Evolutionary conservation across 2,113 vertebrate species (phyloP), one percentile per base, ranked within the genome.

Genomic region (Hydrolagus affinis): DNA sequence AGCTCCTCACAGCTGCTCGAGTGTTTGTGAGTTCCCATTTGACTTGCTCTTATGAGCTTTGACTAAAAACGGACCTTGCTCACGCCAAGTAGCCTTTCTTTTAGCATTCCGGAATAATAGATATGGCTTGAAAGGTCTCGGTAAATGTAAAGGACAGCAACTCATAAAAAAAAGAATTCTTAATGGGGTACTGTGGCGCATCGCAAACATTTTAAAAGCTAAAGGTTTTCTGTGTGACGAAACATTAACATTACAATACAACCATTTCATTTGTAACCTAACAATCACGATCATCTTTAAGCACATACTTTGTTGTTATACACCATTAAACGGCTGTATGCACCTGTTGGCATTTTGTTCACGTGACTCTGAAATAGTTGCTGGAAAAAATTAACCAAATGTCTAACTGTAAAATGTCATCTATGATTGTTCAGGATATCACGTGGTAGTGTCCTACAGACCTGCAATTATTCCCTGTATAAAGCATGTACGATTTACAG

Each of bases 11-110:
- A 78, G 76, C 11, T 78, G 76, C 59, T 59, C 59, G 2, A 60
- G 75, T 60, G 57, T 60, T 80, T 66, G 78, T 11, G 25, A 32
- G 60, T 83, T 83, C 78, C 62, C 78, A 21, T 28, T 68, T 14
- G 60, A 66, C 78, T 17, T 23, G 62, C 28, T 83, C 78, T 64
- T 83, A 64, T 11, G 78, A 83, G 78, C 60, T 83, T 17, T 11
- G 28, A 32, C 8, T 30, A 68, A 66, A 83, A 66, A 28, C 60
- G 30, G 8, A 23, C 32, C 60, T 68, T 30, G 66, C 64, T 83
- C 8, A 32, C 60, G 30, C 15, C 14, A 21, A 66, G 8, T 68
- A 66, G 78, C 25, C 23, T 83, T 68, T 32, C 62, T 68, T 68
- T 32, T 25, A 66, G 78, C 25, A 32, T 68, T n/a, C 78, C 28